Evolutionary conservation across 2,113 vertebrate genomes (phyloP).

Genomic region (Isurus oxyrinchus): DNA sequence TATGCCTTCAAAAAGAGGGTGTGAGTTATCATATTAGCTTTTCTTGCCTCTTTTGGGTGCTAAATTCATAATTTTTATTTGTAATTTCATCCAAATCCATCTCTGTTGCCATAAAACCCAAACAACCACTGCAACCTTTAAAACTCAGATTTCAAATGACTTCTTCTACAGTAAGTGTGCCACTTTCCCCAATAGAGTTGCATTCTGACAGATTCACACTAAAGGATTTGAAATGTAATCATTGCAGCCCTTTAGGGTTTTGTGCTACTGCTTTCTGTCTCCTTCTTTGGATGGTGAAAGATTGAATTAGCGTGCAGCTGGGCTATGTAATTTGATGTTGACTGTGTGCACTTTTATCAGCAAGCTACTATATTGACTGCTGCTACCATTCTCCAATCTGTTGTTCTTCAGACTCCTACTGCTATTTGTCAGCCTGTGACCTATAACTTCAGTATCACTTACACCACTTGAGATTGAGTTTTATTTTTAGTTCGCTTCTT

Average conservation of each 20-base stretch:
- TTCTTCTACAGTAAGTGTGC: background rate
- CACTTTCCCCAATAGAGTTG: background rate
- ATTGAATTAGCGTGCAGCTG: slow-evolving; percentile 25
- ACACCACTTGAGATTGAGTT: slow-evolving; percentile 28
- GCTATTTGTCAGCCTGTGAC: background rate
- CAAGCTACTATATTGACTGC: background rate
- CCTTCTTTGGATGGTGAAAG: slow-evolving; percentile 2
- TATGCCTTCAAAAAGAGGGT: background rate
- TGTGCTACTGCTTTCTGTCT: background rate
- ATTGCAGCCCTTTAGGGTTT: background rate
- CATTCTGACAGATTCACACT: background rate
- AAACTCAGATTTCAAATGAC: background rate
- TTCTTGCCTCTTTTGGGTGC: background rate
- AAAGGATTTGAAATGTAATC: slow-evolving; percentile 26
- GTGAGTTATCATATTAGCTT: background rate
- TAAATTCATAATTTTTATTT: background rate
- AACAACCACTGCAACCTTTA: background rate
- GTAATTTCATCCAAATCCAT: background rate
- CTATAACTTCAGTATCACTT: slow-evolving; percentile 19
- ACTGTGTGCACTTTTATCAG: background rate
- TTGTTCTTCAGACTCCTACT: slow-evolving; percentile 13
- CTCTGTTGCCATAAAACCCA: background rate
- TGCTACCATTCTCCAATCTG: background rate
- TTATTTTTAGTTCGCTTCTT: slow-evolving; percentile 27
- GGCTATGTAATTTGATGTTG: slow-evolving; percentile 20